phyloP scores from a whole-genome alignment of 2,888 invertebrate genomes.

The Lasioglossum marginatum region DNA sequence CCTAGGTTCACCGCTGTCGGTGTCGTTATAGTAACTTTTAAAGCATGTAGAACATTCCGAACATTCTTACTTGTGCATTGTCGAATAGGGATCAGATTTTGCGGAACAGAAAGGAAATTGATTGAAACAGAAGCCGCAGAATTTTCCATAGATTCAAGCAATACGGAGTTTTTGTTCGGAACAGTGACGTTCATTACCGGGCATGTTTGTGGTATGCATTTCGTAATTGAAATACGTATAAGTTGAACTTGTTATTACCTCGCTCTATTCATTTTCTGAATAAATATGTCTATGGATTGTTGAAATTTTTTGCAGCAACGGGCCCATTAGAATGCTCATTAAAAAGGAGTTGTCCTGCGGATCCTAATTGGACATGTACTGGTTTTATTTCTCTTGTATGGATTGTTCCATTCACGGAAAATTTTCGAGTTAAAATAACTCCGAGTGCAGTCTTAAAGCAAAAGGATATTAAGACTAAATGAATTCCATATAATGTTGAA shows the following conservation, averaged over 20 bases:
- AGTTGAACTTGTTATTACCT: background rate
- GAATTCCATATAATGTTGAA: too few species aligned
- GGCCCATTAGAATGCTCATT: background rate
- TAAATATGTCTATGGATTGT: background rate
- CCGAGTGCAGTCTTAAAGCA: too few species aligned
- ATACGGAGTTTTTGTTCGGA: background rate
- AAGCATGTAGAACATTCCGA: background rate
- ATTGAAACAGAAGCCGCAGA: background rate
- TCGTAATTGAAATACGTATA: background rate
- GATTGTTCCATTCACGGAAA: background rate
- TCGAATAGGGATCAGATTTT: background rate
- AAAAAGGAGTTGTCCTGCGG: background rate
- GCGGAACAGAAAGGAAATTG: background rate
- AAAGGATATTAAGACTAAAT: too few species aligned
- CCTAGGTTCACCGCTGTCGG: too few species aligned
- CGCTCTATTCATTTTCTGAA: background rate
- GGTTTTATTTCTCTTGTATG: background rate
- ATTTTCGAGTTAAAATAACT: too few species aligned
- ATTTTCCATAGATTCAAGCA: background rate
- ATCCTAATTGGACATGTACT: background rate
- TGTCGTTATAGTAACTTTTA: background rate
- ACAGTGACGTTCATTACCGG: conserved; percentile 4
- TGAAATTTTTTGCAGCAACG: background rate
- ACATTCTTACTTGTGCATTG: background rate
- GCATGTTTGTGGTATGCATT: background rate